Percentiles rank a stretch among this genome's conserved stretches.
Evolutionary conservation across 2,888 invertebrate genomes (phyloP).

Genomic region (Camptogramma bilineatum): DNA sequence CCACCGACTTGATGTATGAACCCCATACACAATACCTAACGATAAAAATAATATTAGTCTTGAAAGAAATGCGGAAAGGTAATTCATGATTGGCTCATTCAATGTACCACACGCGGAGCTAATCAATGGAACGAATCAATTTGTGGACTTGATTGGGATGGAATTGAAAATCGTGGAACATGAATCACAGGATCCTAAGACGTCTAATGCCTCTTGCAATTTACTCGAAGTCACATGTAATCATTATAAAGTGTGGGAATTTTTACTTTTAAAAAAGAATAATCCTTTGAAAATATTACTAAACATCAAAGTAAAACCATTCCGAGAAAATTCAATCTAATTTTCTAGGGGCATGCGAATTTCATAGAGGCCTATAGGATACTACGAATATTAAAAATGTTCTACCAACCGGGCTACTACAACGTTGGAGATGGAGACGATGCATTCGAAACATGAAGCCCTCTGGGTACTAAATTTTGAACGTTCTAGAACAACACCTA

Average conservation of each 20-base stretch:
- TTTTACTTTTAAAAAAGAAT: no score
- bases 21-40: constrained; percentile 31
- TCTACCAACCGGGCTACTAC: not conserved
- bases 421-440: not conserved
- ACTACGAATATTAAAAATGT: no score
- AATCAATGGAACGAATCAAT: constrained; percentile 50
- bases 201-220: constrained; percentile 13
- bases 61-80: constrained; percentile 20
- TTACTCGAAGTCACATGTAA: constrained; percentile 10
- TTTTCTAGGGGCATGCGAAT: no score
- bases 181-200: constrained; percentile 22
- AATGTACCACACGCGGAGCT: constrained; percentile 41
- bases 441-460: constrained; percentile 1
- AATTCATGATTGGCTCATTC: constrained; percentile 34
- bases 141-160: constrained; percentile 46
- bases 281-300: no score
- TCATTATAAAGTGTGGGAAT: not conserved
- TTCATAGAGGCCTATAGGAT: no score
- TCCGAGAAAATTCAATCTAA: no score
- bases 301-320: no score
- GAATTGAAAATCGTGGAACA: constrained; percentile 38
- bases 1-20: constrained; percentile 42
- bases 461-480: constrained; percentile 11
- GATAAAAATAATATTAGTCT: constrained; percentile 27
- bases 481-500: not conserved